These are phyloP conservation scores for Scelioninae gen. 1 DNA, from an alignment of 2,888 invertebrate species.

Conservation along the genomic window DNA sequence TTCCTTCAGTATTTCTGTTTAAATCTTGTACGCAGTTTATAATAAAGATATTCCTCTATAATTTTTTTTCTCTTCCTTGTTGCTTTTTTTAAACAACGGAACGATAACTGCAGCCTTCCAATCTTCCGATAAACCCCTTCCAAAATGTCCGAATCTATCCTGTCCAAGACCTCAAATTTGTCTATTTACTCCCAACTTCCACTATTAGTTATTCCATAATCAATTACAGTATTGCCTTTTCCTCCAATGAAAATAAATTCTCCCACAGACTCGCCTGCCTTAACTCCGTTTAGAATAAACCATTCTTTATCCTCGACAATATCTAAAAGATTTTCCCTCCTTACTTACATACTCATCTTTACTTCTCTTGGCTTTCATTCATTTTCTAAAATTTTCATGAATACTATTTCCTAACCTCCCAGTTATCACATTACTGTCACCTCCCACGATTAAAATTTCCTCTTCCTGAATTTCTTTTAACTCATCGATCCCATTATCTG, in stretches of 20 bases:
- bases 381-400: neutral
- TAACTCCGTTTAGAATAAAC: neutral
- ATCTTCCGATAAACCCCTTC: neutral
- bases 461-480: neutral
- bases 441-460: neutral
- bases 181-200: neutral
- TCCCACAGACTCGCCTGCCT: neutral
- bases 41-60: neutral
- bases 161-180: neutral
- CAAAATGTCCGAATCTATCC: neutral
- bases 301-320: neutral
- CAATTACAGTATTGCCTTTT: neutral
- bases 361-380: neutral
- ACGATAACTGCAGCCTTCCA: neutral
- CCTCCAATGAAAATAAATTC: neutral
- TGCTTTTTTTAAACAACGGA: neutral
- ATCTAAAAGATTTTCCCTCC: neutral
- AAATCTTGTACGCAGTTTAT: neutral
- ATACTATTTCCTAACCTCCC: neutral
- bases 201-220: neutral
- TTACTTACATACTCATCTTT: neutral
- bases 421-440: neutral
- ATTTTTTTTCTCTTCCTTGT: neutral
- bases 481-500: neutral
- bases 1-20: neutral